Evolutionary conservation across 2,888 invertebrate genomes (phyloP), one percentile per base, ranked within the genome.

Genomic region (Myopa testacea): DNA sequence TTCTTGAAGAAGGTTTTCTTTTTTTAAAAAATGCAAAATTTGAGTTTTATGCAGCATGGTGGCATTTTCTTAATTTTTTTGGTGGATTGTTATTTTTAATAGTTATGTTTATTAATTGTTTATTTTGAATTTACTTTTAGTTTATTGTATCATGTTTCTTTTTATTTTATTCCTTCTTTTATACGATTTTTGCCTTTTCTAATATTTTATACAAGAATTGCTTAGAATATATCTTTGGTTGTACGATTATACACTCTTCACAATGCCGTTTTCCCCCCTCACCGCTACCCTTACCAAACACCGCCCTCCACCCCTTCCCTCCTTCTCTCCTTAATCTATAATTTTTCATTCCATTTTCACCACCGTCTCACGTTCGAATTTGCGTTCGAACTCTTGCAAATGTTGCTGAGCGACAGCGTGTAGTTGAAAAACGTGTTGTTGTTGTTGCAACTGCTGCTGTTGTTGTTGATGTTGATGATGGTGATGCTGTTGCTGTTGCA

Each of bases 281-380:
- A 3, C 19, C 62, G 12, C n/a, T 7, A 12, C 19, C 37, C 38
- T 45, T 16, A 40, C 14, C 45, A 34, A 16, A 1, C 34, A n/a
- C 58, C 55, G n/a, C 16, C 19, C 19, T 60, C 50, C 12, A 8
- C 4, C 34, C 45, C 50, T 40, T 4, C 6, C 34, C 26, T 69
- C 63, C 55, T 58, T 75, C 73, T 73, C 65, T 1, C 68, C 68
- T 38, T 34, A 4, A 7, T 37, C 37, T 6, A 1, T 4, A 67
- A 6, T 6, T 3, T 34, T 14, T 79, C 82, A 89, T 79, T 89
- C 89, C 85, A 87, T 86, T 84, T 89, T 89, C 40, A 89, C 88
- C 68, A 87, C 85, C n/a, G 88, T 83, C 50, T 87, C 86, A 45
- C 88, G 85, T 62, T 88, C 89, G 68, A 87, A 85, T 78, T 87